Base-by-base conservation (phyloP, 2,888 invertebrate species). In the Dicranocentrus wangi region DNA sequence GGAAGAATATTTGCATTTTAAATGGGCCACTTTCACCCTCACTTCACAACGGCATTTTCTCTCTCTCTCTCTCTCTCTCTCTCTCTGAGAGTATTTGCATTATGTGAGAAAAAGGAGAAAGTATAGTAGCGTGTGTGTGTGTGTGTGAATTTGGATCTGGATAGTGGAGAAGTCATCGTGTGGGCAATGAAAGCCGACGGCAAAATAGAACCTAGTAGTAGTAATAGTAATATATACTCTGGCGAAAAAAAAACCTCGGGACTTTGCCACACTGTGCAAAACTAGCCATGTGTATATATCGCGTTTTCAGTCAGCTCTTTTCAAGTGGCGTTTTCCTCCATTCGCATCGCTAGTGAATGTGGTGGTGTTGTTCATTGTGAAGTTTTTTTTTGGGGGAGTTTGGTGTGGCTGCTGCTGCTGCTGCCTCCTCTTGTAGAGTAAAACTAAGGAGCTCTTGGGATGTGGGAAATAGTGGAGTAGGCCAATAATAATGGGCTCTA, bases 1-100 rank as follows among this genome's bases (percentile, higher is more conserved):
- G 42, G 72, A 66, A 63, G 73, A 69, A 79, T 82, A 82, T 82
- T 82, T 82, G 82, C 82, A 82, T 79, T 82, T 82, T 80, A 82
- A 82, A 82, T 79, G 66, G 79, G 70, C 82, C 82, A 82, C 79
- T 79, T 82, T 82, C 81, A 69, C 77, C 77, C 69, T 63, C 77
- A 77, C 77, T 69, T 77, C 69, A 77, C 70, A 58, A 53, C 58
- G 42, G 17, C 60, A 70, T 69, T 69, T 63, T 63, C 42, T 51
- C 69, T 61, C 23, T 61, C 51, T 47, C 8, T 58, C 5, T 5
- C n/a, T 15, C 51, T 13, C 51, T 51, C 13, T 51, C 51, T 5
- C 51, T 17, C 39, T 39, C 39, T n/a, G n/a, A n/a, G n/a, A n/a
- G 32, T 17, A 15, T 47, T 47, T 47, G 47, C 47, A 47, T 47